Base-by-base conservation (phyloP, 2,797 vertebrate genomes). In the Epinephelus malabaricus region DNA sequence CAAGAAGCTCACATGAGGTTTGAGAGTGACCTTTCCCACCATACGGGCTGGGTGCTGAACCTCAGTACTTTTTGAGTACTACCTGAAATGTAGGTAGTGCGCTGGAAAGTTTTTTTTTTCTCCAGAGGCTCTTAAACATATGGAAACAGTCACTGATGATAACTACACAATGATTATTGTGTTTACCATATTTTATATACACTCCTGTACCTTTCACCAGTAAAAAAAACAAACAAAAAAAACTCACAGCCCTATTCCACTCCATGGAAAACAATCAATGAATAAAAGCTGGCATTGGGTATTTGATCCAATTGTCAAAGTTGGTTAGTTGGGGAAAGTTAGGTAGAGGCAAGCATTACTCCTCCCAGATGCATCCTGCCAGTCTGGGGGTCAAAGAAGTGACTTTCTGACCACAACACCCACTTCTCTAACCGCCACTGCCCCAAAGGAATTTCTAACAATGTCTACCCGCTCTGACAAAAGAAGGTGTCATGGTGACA, bases 11-110 rank as follows among this genome's bases (percentile, higher is more conserved):
- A 55, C 17, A 5, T 34, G 10, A 68, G 14, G 2, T 21, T 75
- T 14, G 76, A 5, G 1, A 53, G 27, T 58, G 34, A 62, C 30
- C 34, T 70, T 73, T 71, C 30, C 55, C 21, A 70, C 10, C 3
- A 27, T 17, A 30, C 6, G 9, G 13, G 13, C 25, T 4, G 0
- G 34, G 18, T 55, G 23, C 50, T 62, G 30, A 66, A 61, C 23
- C 30, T 45, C 56, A 65, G 19, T 17, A 19, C 12, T 2, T 53
- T 21, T 47, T 14, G 11, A 50, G 11, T 30, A 10, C 38, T 5
- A 21, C 50, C 43, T 47, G 6, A 47, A 53, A 43, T 19, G 4
- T 51, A 34, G 7, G 34, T 68, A 34, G 34, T 7, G 34, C 34
- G 7, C 34, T 8, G 7, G 8, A 34, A 34, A 34, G 34, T 34